Conservation (phyloP, 2,888 invertebrate species). For the Athrips mouffetella region DNA sequence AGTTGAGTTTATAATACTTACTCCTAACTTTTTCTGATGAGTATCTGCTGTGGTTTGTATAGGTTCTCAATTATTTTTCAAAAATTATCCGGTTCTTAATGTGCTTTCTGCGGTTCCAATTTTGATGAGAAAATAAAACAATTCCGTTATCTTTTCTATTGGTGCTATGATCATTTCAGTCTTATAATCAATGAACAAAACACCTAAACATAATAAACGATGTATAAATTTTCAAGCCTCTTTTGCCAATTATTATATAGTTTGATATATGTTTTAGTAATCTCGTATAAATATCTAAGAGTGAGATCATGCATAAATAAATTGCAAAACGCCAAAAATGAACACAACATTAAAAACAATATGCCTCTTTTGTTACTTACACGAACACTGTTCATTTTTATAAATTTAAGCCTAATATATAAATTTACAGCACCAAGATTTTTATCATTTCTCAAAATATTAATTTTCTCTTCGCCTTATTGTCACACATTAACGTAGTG, state of each 20-base stretch:
- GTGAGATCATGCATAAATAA: slow-evolving; percentile 77
- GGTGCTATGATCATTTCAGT: slow-evolving; percentile 72
- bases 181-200: slow-evolving; percentile 63
- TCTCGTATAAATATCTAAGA: slow-evolving; percentile 77
- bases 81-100: slow-evolving; percentile 39
- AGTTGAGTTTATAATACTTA: too few relatives aligned
- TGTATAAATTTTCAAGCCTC: slow-evolving; percentile 75
- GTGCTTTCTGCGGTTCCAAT: slow-evolving; percentile 60
- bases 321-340: slow-evolving; percentile 69
- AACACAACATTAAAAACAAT: slow-evolving; percentile 74
- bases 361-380: slow-evolving; percentile 76
- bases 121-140: slow-evolving; percentile 37
- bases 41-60: slow-evolving; percentile 26
- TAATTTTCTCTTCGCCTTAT: slow-evolving; percentile 74
- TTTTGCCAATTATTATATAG: slow-evolving; percentile 72
- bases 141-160: slow-evolving; percentile 44
- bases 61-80: too few relatives aligned
- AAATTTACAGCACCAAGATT: slow-evolving; percentile 79
- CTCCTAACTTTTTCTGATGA: too few relatives aligned
- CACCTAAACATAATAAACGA: slow-evolving; percentile 56
- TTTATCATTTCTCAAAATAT: slow-evolving; percentile 76
- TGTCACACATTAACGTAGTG: slow-evolving; percentile 76
- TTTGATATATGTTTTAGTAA: slow-evolving; percentile 70
- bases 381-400: slow-evolving; percentile 69
- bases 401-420: slow-evolving; percentile 78